Conservation (phyloP, 2,888 invertebrate genomes). For the Plagodis pulveraria region DNA sequence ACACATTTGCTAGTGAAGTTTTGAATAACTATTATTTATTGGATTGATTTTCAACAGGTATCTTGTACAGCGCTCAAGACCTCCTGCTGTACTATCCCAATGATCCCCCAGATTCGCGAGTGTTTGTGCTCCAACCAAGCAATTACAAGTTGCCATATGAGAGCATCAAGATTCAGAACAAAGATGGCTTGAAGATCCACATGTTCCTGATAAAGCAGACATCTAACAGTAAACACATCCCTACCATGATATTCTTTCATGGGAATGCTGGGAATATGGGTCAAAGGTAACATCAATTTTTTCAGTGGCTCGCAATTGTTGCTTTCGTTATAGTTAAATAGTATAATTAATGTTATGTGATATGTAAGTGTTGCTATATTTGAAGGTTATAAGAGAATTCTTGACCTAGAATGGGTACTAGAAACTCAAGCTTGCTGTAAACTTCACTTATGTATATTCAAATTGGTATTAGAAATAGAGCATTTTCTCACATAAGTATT, state of each 20-base stretch:
- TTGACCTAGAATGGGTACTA: too few species aligned
- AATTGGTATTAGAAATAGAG: too few species aligned
- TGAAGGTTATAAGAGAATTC: too few species aligned
- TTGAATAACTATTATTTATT: too few species aligned
- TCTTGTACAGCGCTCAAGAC: conserved; percentile 94
- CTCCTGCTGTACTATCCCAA: conserved; percentile 95
- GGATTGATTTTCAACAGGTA: conserved; percentile 76
- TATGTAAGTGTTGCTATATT: too few species aligned
- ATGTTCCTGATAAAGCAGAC: conserved; percentile 93
- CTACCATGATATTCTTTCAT: conserved; percentile 96
- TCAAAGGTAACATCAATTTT: conserved; percentile 86
- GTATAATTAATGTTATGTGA: too few species aligned
- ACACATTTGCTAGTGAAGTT: too few species aligned
- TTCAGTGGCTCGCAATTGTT: not conserved
- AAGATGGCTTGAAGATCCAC: conserved; percentile 91
- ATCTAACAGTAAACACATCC: conserved; percentile 87
- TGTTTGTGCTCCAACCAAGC: conserved; percentile 94
- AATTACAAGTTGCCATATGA: conserved; percentile 95
- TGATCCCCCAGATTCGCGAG: conserved; percentile 94
- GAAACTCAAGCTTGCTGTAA: too few species aligned
- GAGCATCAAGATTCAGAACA: conserved; percentile 88
- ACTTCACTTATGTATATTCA: too few species aligned
- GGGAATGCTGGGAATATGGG: conserved; percentile 99
- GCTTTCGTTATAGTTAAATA: not conserved
- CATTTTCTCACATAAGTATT: too few species aligned